These are phyloP conservation scores for Aulostomus chinensis DNA, from an alignment of 2,797 vertebrate species.

Conservation along the genomic window DNA sequence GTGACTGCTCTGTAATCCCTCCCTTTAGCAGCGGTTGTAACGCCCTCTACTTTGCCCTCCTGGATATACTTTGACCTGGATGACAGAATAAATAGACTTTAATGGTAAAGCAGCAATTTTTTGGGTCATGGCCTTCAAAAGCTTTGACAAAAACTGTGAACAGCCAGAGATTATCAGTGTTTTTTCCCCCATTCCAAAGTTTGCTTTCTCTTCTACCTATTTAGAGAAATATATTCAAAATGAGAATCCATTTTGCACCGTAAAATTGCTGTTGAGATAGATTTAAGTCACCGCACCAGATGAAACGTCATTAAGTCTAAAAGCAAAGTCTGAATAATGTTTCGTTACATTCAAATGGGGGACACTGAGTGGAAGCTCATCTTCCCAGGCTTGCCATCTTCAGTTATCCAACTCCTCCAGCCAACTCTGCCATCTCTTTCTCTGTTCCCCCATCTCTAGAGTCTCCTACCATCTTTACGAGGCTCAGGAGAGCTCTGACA, in stretches of 20 bases:
- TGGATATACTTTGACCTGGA: background rate
- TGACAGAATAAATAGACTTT: background rate
- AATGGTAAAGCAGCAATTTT: background rate
- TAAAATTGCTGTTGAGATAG: background rate
- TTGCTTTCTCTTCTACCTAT: background rate
- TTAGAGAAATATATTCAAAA: background rate
- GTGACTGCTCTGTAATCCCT: background rate
- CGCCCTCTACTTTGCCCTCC: background rate
- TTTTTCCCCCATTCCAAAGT: background rate
- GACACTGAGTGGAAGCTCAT: slow-evolving; percentile 9
- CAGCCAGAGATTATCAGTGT: background rate
- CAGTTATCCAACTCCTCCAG: slow-evolving; percentile 27
- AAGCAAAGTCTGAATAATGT: slow-evolving; percentile 3
- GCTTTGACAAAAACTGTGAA: background rate
- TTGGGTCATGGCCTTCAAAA: background rate
- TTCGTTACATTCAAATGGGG: background rate
- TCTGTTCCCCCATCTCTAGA: slow-evolving; percentile 49
- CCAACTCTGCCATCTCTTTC: slow-evolving; percentile 36
- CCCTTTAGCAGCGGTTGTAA: background rate
- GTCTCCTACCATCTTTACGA: slow-evolving; percentile 79
- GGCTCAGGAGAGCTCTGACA: slow-evolving; percentile 87
- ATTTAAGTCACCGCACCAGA: background rate
- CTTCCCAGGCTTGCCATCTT: slow-evolving; percentile 38
- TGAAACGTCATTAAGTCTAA: background rate
- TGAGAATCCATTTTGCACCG: background rate